These are phyloP conservation scores for Sycophila texana DNA, from an alignment of 2,888 invertebrate species.

Conservation along the genomic window DNA sequence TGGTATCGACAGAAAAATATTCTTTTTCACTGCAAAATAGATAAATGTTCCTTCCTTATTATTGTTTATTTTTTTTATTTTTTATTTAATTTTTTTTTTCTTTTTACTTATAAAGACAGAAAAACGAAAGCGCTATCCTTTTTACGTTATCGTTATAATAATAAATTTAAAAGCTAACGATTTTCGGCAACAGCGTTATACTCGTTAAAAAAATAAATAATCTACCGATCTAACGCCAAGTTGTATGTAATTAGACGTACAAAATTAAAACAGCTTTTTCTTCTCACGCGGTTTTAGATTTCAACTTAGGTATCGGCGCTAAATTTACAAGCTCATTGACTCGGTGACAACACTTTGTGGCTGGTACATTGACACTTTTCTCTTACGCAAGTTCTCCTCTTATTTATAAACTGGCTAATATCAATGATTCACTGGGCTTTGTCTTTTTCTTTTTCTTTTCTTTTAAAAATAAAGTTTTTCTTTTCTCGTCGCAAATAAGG, in stretches of 20 bases:
- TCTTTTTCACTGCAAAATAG: constrained; percentile 5
- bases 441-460: no score
- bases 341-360: constrained; percentile 70
- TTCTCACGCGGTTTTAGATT: background rate
- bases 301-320: constrained; percentile 11
- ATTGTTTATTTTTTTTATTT: no score
- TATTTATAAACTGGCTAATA: constrained; percentile 22
- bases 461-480: constrained; percentile 18
- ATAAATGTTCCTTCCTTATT: background rate
- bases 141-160: background rate
- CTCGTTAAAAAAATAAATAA: constrained; percentile 44
- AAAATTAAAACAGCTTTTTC: background rate
- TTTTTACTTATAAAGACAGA: no score
- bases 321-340: constrained; percentile 53
- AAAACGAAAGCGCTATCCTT: constrained; percentile 5
- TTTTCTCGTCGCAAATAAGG: constrained; percentile 39
- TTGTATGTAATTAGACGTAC: background rate
- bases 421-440: constrained; percentile 38
- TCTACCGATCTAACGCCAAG: background rate
- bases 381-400: constrained; percentile 4
- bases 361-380: constrained; percentile 64
- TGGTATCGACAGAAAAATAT: constrained; percentile 15
- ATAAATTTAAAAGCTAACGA: constrained; percentile 22
- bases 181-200: constrained; percentile 22
- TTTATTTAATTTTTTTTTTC: no score